Percentiles rank a stretch among this genome's conserved stretches.
Conservation (phyloP, 2,888 invertebrate genomes). For the Macaria notata region DNA sequence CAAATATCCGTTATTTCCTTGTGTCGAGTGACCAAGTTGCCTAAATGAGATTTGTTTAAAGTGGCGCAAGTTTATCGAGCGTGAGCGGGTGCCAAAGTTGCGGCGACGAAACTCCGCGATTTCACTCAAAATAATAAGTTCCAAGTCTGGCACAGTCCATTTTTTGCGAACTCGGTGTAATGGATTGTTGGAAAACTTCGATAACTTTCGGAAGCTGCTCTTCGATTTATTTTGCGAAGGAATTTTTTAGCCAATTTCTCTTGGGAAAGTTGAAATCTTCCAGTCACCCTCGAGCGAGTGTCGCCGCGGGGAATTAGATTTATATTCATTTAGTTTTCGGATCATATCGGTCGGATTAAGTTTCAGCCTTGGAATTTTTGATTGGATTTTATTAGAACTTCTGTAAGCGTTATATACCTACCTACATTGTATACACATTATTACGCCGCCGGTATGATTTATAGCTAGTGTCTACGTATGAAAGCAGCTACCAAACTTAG, state of each 20-base stretch:
- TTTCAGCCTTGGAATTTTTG: background rate
- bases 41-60: constrained; percentile 37
- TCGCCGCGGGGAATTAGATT: constrained; percentile 44
- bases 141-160: constrained; percentile 62
- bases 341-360: constrained; percentile 22
- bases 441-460: too few relatives aligned
- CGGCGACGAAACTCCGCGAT: constrained; percentile 70
- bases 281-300: constrained; percentile 70
- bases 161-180: constrained; percentile 80
- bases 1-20: constrained; percentile 14
- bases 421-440: too few relatives aligned
- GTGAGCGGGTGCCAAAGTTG: constrained; percentile 55
- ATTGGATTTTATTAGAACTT: too few relatives aligned
- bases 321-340: constrained; percentile 30
- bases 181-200: constrained; percentile 79
- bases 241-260: constrained; percentile 81
- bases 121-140: constrained; percentile 81
- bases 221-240: constrained; percentile 76
- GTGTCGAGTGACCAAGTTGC: constrained; percentile 25
- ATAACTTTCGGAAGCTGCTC: constrained; percentile 81
- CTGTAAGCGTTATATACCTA: too few relatives aligned
- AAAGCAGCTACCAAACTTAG: background rate
- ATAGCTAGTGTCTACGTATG: too few relatives aligned
- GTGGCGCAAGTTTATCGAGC: constrained; percentile 46
- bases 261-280: constrained; percentile 72